Base-by-base conservation (phyloP, 2,888 invertebrate genomes). In the Tricholauxania praeusta region DNA sequence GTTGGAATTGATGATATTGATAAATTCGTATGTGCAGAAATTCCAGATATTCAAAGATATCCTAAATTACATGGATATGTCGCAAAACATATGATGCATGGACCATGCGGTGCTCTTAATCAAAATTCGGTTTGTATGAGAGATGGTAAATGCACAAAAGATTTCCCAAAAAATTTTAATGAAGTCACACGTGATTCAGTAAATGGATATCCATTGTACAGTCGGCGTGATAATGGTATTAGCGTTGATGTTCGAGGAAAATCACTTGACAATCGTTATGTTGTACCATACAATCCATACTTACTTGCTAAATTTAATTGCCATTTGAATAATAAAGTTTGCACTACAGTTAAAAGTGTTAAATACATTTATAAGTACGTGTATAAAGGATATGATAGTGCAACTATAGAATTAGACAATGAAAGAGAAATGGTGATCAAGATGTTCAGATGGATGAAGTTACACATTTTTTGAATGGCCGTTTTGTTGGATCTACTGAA, bases 401-500 rank as follows among this genome's bases (percentile, higher is more conserved):
- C 79, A n/a, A 76, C 77, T 19, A 72, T 78, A 59, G 49, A 64
- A 72, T n/a, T 73, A 57, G 32, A 48, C 32, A 32, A 32, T 32
- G 7, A 7, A 7, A 7, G 32, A 32, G 3, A 32, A 15, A n/a
- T n/a, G 70, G 47, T 8, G 4, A 39, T 19, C 5, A 2, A 62
- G 15, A 53, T 32, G n/a, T 70, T 15, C 47, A 47, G 14, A 39
- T 72, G 57, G 80, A 86, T 75, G 84, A 87, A 79, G 76, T 85
- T 8, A 72, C 72, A 22, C 75, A 74, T 15, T 83, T 77, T 74
- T 17, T 83, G 1, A 80, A 85, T 75, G 76, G 81, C 1, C 77
- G 84, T 59, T 86, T 84, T 77, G 80, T 86, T 7, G 80, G 80
- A 66, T 78, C 80, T n/a, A 81, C 78, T 69, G 85, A 87, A 78